phyloP scores from a whole-genome alignment of 2,888 invertebrate species.

The Pandemis corylana region DNA sequence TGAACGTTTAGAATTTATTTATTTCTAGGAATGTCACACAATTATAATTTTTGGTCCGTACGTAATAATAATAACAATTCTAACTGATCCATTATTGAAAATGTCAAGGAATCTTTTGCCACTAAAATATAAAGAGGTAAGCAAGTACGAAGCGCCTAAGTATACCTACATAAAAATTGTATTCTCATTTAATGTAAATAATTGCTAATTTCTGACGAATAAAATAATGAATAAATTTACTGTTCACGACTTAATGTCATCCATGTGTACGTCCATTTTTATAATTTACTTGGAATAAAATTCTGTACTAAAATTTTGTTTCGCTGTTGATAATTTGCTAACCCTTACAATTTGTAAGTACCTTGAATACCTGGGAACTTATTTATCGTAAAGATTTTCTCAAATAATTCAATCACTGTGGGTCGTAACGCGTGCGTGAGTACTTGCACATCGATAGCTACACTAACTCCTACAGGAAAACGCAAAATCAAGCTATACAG shows the following conservation, averaged over 20 bases:
- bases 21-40: conserved; percentile 22
- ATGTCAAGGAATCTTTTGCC: conserved; percentile 37
- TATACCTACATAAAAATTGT: neutral
- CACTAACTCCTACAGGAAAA: conserved; percentile 67
- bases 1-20: neutral
- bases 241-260: too few relatives aligned
- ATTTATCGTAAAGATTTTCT: neutral
- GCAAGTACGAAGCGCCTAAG: neutral
- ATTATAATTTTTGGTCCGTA: conserved; percentile 26
- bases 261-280: neutral
- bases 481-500: conserved; percentile 66
- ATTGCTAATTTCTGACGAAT: neutral
- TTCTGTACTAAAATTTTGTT: neutral
- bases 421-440: conserved; percentile 8
- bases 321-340: neutral
- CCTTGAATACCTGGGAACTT: neutral
- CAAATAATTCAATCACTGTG: neutral
- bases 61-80: conserved; percentile 16
- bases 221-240: neutral
- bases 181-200: neutral
- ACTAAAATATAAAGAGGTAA: conserved; percentile 5
- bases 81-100: conserved; percentile 34
- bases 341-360: neutral
- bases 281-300: neutral
- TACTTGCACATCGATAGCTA: conserved; percentile 5